Conservation (phyloP, 2,797 vertebrate genomes). For the Acomys russatus region DNA sequence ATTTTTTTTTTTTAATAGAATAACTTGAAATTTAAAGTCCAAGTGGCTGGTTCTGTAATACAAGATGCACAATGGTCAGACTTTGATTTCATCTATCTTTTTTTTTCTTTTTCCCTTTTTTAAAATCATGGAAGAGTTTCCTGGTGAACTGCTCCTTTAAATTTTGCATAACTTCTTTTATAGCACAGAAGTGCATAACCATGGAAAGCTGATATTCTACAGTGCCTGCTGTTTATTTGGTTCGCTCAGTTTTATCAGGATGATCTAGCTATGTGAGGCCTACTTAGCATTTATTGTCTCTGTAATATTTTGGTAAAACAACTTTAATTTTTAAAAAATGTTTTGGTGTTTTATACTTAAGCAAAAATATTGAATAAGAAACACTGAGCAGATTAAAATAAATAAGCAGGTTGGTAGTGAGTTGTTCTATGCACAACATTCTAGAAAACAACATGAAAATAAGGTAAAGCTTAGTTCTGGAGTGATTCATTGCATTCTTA, state of each 20-base stretch:
- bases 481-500: not conserved
- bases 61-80: not conserved
- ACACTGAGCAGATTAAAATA: not conserved
- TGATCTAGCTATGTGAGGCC: not conserved
- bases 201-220: not conserved
- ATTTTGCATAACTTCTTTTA: not conserved
- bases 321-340: not conserved
- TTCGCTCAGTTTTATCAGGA: not conserved
- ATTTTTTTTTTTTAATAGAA: not conserved
- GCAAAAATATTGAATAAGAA: conserved; percentile 4
- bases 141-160: not conserved
- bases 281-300: not conserved
- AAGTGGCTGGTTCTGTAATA: not conserved
- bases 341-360: not conserved
- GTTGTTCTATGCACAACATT: not conserved
- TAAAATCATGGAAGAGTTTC: not conserved
- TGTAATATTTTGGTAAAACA: not conserved
- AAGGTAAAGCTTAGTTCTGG: not conserved
- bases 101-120: not conserved
- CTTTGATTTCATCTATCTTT: not conserved
- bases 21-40: conserved; percentile 14
- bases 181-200: not conserved
- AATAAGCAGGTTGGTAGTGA: not conserved
- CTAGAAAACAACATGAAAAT: not conserved
- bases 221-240: not conserved